These are phyloP conservation scores for Scophthalmus maximus DNA, from an alignment of 2,113 vertebrate genomes.

Conservation along the genomic window DNA sequence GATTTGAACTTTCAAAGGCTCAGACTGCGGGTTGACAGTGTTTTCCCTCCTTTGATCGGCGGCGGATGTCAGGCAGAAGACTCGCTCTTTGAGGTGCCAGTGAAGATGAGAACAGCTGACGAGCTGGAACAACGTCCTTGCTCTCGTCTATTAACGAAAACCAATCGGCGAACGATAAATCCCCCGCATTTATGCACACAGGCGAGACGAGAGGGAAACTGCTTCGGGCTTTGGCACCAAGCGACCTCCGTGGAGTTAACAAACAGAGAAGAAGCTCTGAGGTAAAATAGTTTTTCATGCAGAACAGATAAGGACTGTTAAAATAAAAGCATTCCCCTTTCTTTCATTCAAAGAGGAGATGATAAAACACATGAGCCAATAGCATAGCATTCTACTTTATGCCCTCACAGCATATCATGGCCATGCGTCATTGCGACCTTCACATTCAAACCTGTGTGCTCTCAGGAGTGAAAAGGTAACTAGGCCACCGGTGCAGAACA, in stretches of 20 bases:
- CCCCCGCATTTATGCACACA: constrained; percentile 41
- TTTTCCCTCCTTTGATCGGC: constrained; percentile 62
- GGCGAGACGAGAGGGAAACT: constrained; percentile 31
- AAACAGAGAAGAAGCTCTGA: constrained; percentile 37
- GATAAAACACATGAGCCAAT: constrained; percentile 41
- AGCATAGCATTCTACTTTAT: constrained; percentile 34
- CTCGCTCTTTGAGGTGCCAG: constrained; percentile 46
- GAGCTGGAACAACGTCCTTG: constrained; percentile 41
- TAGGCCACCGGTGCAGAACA: constrained; percentile 66
- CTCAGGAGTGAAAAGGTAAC: constrained; percentile 65
- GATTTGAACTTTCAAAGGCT: constrained; percentile 69
- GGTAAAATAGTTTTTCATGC: constrained; percentile 28
- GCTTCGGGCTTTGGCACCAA: constrained; percentile 36
- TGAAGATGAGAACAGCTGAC: constrained; percentile 56
- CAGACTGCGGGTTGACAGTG: constrained; percentile 46
- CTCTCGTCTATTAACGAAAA: constrained; percentile 42
- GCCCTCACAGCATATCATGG: constrained; percentile 49
- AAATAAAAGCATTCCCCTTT: constrained; percentile 36
- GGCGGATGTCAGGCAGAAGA: constrained; percentile 54
- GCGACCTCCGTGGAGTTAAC: constrained; percentile 33
- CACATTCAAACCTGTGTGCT: constrained; percentile 47
- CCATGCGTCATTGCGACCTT: constrained; percentile 51
- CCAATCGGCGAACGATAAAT: constrained; percentile 48
- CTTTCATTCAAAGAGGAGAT: constrained; percentile 35
- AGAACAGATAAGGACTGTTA: constrained; percentile 35